phyloP scores from a whole-genome alignment of 1,140 invertebrate genomes.

The Batillaria attramentaria region DNA sequence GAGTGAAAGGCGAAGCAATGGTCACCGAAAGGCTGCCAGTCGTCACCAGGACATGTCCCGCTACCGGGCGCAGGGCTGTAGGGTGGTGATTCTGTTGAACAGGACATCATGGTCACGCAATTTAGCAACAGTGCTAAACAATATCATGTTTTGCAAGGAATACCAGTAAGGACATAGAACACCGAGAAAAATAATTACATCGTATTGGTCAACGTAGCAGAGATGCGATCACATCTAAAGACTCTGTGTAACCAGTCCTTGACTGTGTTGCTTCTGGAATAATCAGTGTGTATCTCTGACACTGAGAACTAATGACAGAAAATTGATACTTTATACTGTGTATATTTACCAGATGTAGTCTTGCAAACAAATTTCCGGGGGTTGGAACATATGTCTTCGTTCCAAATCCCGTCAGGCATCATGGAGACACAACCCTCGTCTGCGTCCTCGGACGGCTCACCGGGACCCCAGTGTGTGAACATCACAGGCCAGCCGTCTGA shows the following conservation, averaged over 20 bases:
- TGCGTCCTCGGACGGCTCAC: background rate
- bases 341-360: background rate
- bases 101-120: too few relatives aligned
- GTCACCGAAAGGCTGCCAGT: background rate
- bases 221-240: background rate
- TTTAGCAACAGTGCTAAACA: background rate
- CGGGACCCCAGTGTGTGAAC: conserved; percentile 10
- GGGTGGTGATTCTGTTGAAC: background rate
- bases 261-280: background rate
- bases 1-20: conserved; percentile 8
- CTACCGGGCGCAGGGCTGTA: background rate
- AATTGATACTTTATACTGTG: background rate
- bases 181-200: background rate
- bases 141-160: background rate
- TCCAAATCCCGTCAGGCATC: conserved; percentile 11
- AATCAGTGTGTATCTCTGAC: background rate
- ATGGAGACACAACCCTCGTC: background rate
- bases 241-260: background rate
- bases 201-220: too few relatives aligned
- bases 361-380: conserved; percentile 11
- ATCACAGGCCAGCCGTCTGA: conserved; percentile 23
- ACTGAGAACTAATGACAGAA: background rate
- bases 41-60: background rate
- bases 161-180: background rate
- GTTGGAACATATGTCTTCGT: background rate